Evolutionary conservation across 2,113 vertebrate genomes (phyloP), one percentile per base, ranked within the genome.

Genomic region (Podarcis muralis): DNA sequence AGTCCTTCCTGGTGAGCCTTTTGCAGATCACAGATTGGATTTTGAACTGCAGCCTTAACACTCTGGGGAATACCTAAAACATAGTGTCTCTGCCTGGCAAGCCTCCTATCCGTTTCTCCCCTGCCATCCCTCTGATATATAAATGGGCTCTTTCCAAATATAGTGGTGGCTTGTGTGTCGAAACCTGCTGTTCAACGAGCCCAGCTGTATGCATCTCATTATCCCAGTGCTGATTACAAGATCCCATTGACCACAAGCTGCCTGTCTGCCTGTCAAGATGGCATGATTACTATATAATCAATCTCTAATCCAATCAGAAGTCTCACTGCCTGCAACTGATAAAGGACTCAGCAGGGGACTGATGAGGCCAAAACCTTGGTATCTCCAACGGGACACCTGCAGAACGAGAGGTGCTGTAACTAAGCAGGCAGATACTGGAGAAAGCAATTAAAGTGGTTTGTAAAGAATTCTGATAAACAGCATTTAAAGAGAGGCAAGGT

Each of bases 251-350:
- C 97, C 96, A 93, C 96, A 96, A 96, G 96, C 92, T 95, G 95
- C 94, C 93, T 93, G 94, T 92, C 94, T 95, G 94, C 95, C 95
- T 93, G 96, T 96, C 96, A 96, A 93, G 91, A 91, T 94, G 82
- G 84, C 93, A 87, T 97, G 97, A 97, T 97, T 97, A 93, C 95
- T 91, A 94, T 93, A 95, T 96, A 97, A 98, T 97, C 97, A 98
- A 96, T 97, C 96, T 97, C 91, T 97, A 96, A 97, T 97, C 98
- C 97, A 97, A 97, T 98, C 98, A 97, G 96, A 96, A 97, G 94
- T 90, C 93, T 93, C 93, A 81, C 96, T 97, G 96, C 76, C 93
- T 96, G 93, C 94, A 95, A 97, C 93, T 96, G 97, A 97, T 97
- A 96, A 96, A 97, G 93, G 95, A 96, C 97, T 96, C 95, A 25